These are phyloP conservation scores for Acronicta leporina DNA, from an alignment of 2,888 invertebrate genomes.

Conservation along the genomic window DNA sequence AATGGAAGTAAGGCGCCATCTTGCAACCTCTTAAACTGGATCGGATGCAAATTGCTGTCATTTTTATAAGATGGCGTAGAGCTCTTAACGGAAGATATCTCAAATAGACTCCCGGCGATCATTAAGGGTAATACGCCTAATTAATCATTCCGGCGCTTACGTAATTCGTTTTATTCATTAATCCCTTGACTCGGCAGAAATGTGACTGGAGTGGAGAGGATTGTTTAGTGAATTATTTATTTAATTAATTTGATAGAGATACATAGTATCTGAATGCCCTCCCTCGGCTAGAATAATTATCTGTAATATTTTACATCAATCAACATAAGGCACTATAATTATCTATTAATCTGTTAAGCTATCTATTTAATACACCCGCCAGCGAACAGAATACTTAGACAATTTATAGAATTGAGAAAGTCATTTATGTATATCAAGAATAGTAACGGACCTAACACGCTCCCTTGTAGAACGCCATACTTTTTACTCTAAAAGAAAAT, in stretches of 20 bases:
- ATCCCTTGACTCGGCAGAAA: conserved; percentile 13
- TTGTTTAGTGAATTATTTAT: conserved; percentile 26
- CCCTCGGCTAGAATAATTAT: neutral
- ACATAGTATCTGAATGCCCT: neutral
- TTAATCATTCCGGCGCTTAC: conserved; percentile 33
- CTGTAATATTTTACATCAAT: no score
- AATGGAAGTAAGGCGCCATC: neutral
- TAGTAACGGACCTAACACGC: no score
- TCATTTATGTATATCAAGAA: no score
- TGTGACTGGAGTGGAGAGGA: conserved; percentile 2
- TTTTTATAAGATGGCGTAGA: neutral
- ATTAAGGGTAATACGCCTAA: conserved; percentile 31
- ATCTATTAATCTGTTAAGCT: no score
- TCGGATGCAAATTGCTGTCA: neutral
- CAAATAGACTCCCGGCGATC: conserved; percentile 5
- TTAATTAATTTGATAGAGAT: conserved; percentile 1
- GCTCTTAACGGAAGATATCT: neutral
- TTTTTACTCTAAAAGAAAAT: no score
- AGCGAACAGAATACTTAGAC: no score
- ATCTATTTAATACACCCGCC: no score
- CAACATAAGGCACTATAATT: no score
- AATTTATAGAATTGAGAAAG: no score
- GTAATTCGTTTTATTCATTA: conserved; percentile 28
- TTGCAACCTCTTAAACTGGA: neutral
- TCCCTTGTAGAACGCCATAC: no score